phyloP scores from a whole-genome alignment of 2,797 vertebrate species.

The Sebastes jordani region DNA sequence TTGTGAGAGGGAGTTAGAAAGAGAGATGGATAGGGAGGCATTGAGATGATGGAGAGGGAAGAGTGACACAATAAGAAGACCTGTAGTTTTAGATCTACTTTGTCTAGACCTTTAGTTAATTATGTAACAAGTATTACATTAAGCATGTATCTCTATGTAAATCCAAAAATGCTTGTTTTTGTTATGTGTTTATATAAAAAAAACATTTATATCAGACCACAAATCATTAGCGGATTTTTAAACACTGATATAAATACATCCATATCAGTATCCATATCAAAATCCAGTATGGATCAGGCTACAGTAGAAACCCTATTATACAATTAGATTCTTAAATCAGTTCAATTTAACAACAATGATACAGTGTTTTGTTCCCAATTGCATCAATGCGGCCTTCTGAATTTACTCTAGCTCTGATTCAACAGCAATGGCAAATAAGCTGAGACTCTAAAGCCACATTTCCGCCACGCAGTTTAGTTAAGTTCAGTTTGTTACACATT shows the following conservation, averaged over 20 bases:
- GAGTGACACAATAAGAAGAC: not conserved
- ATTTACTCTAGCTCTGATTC: not conserved
- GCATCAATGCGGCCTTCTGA: not conserved
- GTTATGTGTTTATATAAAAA: not conserved
- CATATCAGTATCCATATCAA: not conserved
- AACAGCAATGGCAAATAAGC: not conserved
- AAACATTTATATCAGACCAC: too few relatives aligned
- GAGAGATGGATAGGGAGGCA: slow-evolving; percentile 8
- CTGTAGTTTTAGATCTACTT: not conserved
- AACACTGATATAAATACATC: too few relatives aligned
- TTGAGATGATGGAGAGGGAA: slow-evolving; percentile 30
- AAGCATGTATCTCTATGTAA: not conserved
- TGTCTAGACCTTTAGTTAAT: not conserved
- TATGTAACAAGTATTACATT: not conserved
- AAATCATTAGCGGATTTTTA: too few relatives aligned
- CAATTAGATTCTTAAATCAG: not conserved
- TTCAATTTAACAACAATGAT: not conserved
- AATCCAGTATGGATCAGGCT: too few relatives aligned
- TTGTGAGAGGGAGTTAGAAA: slow-evolving; percentile 27
- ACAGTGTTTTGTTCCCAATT: too few relatives aligned
- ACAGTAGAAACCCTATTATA: not conserved
- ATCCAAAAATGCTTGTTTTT: not conserved
- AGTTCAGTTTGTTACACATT: not conserved
- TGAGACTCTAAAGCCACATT: not conserved
- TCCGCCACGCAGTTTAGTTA: too few relatives aligned